Base-by-base conservation (phyloP, 2,888 invertebrate species). In the Lagria hirta region DNA sequence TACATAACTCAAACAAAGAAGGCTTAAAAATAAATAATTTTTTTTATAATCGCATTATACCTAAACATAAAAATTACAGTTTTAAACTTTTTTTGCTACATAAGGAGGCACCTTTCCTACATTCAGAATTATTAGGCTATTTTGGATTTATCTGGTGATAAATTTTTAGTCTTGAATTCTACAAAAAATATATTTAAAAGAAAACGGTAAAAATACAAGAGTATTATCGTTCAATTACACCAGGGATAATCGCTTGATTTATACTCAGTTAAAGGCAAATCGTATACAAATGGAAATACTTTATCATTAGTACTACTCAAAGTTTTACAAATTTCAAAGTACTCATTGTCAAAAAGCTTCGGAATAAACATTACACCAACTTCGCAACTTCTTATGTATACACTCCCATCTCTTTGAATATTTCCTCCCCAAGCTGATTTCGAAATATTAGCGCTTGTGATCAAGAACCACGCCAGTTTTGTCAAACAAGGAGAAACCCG, bases 371-470 rank as follows among this genome's bases (percentile, higher is more conserved):
- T 66, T 0, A 98, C 90, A 0, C 97, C 97, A 0, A 84, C 86
- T 71, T 98, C 97, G 64, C 90, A 96, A 24, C 91, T 94, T 68
- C 89, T 80, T 4, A 95, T 81, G 17, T 86, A 79, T 1, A 78
- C 65, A 0, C 77, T 76, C 0, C 71, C 70, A 66, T 81, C 78
- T 71, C 81, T 70, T 23, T 77, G 79, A 47, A 78, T 81, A 50
- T 81, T 82, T 4, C 78, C 69, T 22, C 98, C 98, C 98, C 98
- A 98, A 0, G 98, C 98, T 1, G 97, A 93, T 74, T 96, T 97
- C 6, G 97, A 98, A 16, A 97, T 74, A 74, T 99, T 99, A 0
- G 91, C 93, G 36, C 96, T 96, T 0, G 95, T 95, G 1, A 97
- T 73, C 0, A 91, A 71, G 67, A 88, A 92, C 84, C 86, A 98